Conservation (phyloP, 1,140 invertebrate genomes). For the Papilio aristodemus region DNA sequence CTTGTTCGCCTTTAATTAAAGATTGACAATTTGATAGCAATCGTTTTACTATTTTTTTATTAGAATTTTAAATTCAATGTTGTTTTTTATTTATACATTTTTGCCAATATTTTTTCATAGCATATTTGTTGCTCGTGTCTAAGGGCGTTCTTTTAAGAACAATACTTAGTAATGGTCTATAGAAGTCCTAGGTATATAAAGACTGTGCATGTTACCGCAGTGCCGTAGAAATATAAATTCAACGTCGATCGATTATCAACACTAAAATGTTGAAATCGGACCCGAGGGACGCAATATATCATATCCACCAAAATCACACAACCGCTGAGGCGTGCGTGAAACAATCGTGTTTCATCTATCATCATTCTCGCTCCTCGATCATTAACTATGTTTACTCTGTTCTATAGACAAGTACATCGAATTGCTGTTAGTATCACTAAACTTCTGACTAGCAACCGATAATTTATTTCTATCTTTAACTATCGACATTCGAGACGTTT, state of each 20-base stretch:
- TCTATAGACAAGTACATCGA: slow-evolving; percentile 66
- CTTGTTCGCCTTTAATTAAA: slow-evolving; percentile 63
- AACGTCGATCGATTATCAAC: background rate
- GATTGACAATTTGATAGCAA: slow-evolving; percentile 57
- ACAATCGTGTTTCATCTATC: slow-evolving; percentile 77
- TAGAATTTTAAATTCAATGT: too few relatives aligned
- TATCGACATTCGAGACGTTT: background rate
- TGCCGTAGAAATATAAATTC: background rate
- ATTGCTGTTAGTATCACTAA: slow-evolving; percentile 66
- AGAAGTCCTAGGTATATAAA: too few relatives aligned
- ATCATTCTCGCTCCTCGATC: slow-evolving; percentile 70
- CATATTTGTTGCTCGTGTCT: too few relatives aligned
- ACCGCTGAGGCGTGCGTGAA: slow-evolving; percentile 62
- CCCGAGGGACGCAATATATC: slow-evolving; percentile 53
- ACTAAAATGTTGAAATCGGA: slow-evolving; percentile 37
- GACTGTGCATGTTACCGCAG: too few relatives aligned
- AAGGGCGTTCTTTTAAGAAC: too few relatives aligned
- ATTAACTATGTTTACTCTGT: slow-evolving; percentile 70
- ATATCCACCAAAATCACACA: slow-evolving; percentile 50
- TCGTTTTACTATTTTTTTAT: too few relatives aligned
- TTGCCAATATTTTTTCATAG: too few relatives aligned
- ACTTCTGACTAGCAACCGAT: slow-evolving; percentile 22
- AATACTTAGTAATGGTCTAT: too few relatives aligned
- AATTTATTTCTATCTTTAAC: background rate
- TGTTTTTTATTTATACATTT: too few relatives aligned